Evolutionary conservation across 1,140 invertebrate species (phyloP), one percentile per base, ranked within the genome.

Genomic region (Trichogramma pretiosum): DNA sequence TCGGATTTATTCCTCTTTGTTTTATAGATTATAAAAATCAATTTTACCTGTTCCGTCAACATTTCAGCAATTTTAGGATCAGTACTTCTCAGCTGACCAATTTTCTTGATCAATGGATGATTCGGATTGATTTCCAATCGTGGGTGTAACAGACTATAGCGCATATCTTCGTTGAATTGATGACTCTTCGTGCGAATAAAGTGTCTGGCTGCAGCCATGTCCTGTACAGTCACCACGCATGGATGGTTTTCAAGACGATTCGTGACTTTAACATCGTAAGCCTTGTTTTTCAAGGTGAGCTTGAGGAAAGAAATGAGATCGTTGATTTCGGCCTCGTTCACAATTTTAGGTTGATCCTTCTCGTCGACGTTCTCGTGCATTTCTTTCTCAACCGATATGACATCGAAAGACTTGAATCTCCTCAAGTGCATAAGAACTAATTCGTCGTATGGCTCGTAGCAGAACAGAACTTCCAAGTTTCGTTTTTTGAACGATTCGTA

Each of bases 371-470:
- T 82, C 49, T 85, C 77, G 42, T 89, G 75, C 81, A 96, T 86
- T 67, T 96, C 92, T 65, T 93, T 95, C 70, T 98, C 94, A 5
- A 96, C 88, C 1, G 93, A 95, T 1, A 84, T 82, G 1, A 98
- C 72, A 42, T 78, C 75, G 58, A 85, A 83, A 38, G 79, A 78
- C 49, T 86, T 83, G 64, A 89, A 98, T 61, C 90, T 80, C 53
- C 79, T 78, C 17, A 98, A 68, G 57, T 96, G 89, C 76, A 97
- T 83, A 1, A 98, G 70, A 9, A 98, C 91, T 18, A 97, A 70
- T 69, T 98, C 95, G 72, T 98, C 95, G 58, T 97, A 94, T 1
- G 87, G 83, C 59, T 98, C 93, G 60, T 93, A 97, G 61, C 92
- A 91, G 66, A 96, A 97, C 3, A 99, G 64, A 1, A 98, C 93